These are phyloP conservation scores for Nephrotoma guestfalica DNA, from an alignment of 2,888 invertebrate species.

Conservation along the genomic window DNA sequence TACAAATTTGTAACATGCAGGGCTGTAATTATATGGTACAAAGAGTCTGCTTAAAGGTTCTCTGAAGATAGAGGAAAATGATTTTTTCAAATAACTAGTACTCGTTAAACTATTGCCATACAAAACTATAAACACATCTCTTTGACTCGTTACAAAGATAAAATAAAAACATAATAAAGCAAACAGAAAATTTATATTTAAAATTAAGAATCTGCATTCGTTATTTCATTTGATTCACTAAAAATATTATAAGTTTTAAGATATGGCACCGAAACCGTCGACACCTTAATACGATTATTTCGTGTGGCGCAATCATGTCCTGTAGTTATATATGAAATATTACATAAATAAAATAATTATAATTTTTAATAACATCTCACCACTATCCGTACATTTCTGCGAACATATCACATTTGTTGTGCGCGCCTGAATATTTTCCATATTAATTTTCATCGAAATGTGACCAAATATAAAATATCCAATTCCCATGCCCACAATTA, in stretches of 20 bases:
- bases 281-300: neutral
- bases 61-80: too few species aligned
- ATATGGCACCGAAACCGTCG: neutral
- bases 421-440: constrained; percentile 34
- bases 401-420: constrained; percentile 31
- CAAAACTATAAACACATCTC: neutral
- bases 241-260: neutral
- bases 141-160: neutral
- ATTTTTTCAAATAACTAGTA: too few species aligned
- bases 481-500: constrained; percentile 44
- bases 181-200: neutral
- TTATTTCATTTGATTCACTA: neutral
- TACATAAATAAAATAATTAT: neutral
- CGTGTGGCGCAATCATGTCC: neutral
- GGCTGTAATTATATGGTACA: too few species aligned
- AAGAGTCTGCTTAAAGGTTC: too few species aligned
- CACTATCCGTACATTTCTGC: constrained; percentile 24
- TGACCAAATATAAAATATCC: constrained; percentile 44
- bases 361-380: neutral
- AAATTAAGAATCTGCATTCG: neutral
- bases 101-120: too few species aligned
- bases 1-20: too few species aligned
- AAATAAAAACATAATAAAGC: neutral
- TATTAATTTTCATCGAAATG: constrained; percentile 35
- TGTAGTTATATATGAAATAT: neutral